Conservation (phyloP, 1,140 invertebrate genomes). For the Lasioglossum baleicum region DNA sequence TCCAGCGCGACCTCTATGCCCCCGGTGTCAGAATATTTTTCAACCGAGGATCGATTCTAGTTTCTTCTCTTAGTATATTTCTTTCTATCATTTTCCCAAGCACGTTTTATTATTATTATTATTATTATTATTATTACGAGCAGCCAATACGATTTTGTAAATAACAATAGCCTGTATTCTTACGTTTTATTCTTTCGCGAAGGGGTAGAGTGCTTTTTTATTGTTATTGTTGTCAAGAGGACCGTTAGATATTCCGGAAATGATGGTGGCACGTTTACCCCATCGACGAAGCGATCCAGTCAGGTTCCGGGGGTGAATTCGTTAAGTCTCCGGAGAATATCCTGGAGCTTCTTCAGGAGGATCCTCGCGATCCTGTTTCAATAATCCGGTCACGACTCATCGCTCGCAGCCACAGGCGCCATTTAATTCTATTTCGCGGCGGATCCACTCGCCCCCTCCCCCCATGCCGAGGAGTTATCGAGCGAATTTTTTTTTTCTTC, state of each 20-base stretch:
- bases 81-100: too few species aligned
- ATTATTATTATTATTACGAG: too few species aligned
- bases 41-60: too few species aligned
- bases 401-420: slow-evolving; percentile 30
- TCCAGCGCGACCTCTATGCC: too few species aligned
- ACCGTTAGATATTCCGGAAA: neutral
- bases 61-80: too few species aligned
- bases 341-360: slow-evolving; percentile 11
- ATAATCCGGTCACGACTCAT: slow-evolving; percentile 42
- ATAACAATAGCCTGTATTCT: too few species aligned
- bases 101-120: too few species aligned
- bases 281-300: neutral
- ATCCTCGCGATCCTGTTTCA: slow-evolving; percentile 36
- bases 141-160: too few species aligned
- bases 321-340: slow-evolving; percentile 39
- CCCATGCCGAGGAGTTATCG: slow-evolving; percentile 24
- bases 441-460: neutral
- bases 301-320: slow-evolving; percentile 3
- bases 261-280: neutral
- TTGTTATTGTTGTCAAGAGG: neutral
- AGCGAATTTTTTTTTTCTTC: neutral
- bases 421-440: slow-evolving; percentile 45
- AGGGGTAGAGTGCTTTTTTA: too few species aligned
- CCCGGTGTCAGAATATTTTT: too few species aligned
- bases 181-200: too few species aligned